A percentile compares a stretch with the other conserved stretches of the same genome.
These are phyloP conservation scores for Phycodurus eques DNA, from an alignment of 2,113 vertebrate species.

Conservation along the genomic window DNA sequence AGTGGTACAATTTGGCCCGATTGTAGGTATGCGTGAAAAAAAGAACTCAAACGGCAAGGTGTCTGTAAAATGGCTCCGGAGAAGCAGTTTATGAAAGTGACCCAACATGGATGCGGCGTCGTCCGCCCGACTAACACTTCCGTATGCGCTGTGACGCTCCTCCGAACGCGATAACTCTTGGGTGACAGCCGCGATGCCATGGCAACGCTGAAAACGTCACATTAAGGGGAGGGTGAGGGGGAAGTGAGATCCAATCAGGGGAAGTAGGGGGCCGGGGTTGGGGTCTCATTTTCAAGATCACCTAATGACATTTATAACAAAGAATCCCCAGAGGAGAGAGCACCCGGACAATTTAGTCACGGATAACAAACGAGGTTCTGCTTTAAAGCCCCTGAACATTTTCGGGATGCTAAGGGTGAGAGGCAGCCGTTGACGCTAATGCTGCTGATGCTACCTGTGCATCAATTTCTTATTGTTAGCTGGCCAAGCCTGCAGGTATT, in stretches of 20 bases:
- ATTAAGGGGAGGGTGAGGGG: constrained; percentile 18
- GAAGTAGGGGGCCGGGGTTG: background rate
- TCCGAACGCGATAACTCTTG: constrained; percentile 54
- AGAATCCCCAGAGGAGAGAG: constrained; percentile 14
- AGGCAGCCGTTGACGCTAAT: constrained; percentile 3
- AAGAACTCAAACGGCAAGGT: constrained; percentile 34
- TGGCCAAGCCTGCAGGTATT: background rate
- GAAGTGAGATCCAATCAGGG: constrained; percentile 50
- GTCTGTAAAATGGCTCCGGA: constrained; percentile 45
- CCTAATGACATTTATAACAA: constrained; percentile 50
- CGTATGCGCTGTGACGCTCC: constrained; percentile 49
- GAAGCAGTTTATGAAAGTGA: constrained; percentile 43
- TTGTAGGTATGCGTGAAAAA: constrained; percentile 33
- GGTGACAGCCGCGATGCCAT: constrained; percentile 69
- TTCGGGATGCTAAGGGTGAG: constrained; percentile 6
- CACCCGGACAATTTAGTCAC: constrained; percentile 15
- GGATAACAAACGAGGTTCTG: constrained; percentile 12
- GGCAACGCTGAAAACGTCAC: constrained; percentile 65
- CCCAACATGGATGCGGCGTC: constrained; percentile 33
- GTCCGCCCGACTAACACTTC: constrained; percentile 38
- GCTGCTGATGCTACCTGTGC: background rate
- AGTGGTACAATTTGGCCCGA: background rate
- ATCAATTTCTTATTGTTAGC: background rate
- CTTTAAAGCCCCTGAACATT: constrained; percentile 17
- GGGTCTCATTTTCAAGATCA: constrained; percentile 52